phyloP scores from a whole-genome alignment of 2,888 invertebrate species.

The Hirtodrosophila histrioides region DNA sequence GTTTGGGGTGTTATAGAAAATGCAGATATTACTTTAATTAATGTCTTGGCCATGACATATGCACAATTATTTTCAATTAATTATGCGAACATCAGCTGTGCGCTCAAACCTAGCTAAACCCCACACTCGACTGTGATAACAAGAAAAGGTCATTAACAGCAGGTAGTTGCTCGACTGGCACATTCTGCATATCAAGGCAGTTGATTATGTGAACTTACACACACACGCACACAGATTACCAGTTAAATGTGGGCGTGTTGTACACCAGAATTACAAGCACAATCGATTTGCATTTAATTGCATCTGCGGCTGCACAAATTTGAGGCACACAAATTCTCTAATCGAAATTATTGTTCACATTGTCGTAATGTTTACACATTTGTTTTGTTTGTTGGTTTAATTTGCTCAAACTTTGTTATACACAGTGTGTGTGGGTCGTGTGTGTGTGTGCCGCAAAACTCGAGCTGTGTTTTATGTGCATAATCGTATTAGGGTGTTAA shows the following conservation, averaged over 20 bases:
- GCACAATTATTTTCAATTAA: too few relatives aligned
- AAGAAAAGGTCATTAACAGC: constrained; percentile 50
- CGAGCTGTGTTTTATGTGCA: constrained; percentile 43
- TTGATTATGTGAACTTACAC: constrained; percentile 14
- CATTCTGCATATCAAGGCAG: constrained; percentile 6
- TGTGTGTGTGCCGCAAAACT: constrained; percentile 15
- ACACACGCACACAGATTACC: constrained; percentile 9
- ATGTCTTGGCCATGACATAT: too few relatives aligned
- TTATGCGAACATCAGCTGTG: too few relatives aligned
- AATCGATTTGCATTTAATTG: constrained; percentile 78
- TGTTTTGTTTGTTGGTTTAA: constrained; percentile 63
- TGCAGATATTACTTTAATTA: too few relatives aligned
- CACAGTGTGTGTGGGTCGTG: constrained; percentile 6
- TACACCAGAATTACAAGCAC: constrained; percentile 56
- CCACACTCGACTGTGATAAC: constrained; percentile 2
- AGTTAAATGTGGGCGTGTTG: constrained; percentile 38
- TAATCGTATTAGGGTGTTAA: constrained; percentile 59
- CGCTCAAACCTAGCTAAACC: too few relatives aligned
- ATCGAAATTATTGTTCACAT: constrained; percentile 73
- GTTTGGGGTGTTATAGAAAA: too few relatives aligned
- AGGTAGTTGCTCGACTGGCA: constrained; percentile 18
- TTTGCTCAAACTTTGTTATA: constrained; percentile 40
- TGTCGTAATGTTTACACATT: constrained; percentile 73
- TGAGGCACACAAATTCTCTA: constrained; percentile 56
- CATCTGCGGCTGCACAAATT: constrained; percentile 70